phyloP scores from a whole-genome alignment of 1,140 invertebrate species.

The Leguminivora glycinivorella region DNA sequence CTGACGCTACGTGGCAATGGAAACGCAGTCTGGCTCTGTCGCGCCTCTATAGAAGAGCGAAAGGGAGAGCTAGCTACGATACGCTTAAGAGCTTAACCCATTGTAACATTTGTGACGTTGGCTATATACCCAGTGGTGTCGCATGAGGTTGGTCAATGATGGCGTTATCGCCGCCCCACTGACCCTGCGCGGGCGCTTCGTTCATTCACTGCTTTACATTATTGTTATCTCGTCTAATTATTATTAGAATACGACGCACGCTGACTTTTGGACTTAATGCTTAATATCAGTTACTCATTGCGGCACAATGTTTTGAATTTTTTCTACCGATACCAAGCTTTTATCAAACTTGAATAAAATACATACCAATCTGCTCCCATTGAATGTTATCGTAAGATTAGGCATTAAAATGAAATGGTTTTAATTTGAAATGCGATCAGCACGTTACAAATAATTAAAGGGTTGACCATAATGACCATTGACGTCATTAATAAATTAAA shows the following conservation, averaged over 20 bases:
- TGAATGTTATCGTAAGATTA: too few relatives aligned
- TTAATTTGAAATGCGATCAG: too few relatives aligned
- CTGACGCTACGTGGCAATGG: too few relatives aligned
- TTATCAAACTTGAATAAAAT: neutral
- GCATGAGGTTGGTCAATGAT: conserved; percentile 23
- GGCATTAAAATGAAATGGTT: too few relatives aligned
- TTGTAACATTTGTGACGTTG: too few relatives aligned
- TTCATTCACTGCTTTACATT: conserved; percentile 28
- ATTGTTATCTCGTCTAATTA: conserved; percentile 18
- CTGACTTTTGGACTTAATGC: conserved; percentile 2
- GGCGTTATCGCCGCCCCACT: conserved; percentile 21
- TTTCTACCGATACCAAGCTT: neutral
- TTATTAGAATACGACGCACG: neutral
- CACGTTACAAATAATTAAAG: neutral
- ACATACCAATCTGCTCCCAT: neutral
- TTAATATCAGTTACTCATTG: neutral
- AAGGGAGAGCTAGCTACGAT: too few relatives aligned
- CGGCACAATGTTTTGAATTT: neutral
- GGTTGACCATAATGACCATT: neutral
- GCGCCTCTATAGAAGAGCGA: too few relatives aligned
- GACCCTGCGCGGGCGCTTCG: conserved; percentile 19
- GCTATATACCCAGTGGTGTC: too few relatives aligned
- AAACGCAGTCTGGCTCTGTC: too few relatives aligned
- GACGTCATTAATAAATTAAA: neutral
- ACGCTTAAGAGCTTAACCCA: too few relatives aligned